These are phyloP conservation scores for Hyperoplus immaculatus DNA, from an alignment of 2,797 vertebrate genomes.

Conservation along the genomic window DNA sequence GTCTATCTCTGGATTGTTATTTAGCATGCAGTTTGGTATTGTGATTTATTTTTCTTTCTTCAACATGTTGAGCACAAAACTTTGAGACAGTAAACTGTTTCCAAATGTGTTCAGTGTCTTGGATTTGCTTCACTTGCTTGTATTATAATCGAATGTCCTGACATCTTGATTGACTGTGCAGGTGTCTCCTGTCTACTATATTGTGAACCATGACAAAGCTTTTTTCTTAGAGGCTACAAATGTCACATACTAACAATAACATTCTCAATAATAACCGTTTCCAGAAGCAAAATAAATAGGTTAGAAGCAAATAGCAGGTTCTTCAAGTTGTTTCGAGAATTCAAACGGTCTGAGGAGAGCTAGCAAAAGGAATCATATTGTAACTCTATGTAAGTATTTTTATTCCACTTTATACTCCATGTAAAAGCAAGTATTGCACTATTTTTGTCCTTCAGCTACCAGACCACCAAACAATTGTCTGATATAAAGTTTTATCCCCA, in stretches of 20 bases:
- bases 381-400: neutral
- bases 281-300: neutral
- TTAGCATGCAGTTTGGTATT: slow-evolving; percentile 53
- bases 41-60: slow-evolving; percentile 38
- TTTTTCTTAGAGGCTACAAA: neutral
- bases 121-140: slow-evolving; percentile 15
- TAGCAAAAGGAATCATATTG: neutral
- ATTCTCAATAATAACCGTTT: neutral
- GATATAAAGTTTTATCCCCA: too few relatives aligned
- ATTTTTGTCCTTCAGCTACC: too few relatives aligned
- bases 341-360: neutral
- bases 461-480: too few relatives aligned
- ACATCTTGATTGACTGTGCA: neutral
- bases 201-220: neutral
- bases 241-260: too few relatives aligned
- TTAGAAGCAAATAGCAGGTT: too few relatives aligned
- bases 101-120: slow-evolving; percentile 19
- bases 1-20: slow-evolving; percentile 55
- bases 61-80: slow-evolving; percentile 51
- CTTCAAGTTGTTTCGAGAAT: neutral
- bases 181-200: neutral
- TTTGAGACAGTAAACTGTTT: slow-evolving; percentile 64
- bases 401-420: neutral
- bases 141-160: neutral
- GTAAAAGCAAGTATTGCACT: too few relatives aligned